These are phyloP conservation scores for Mylabris sibirica DNA, from an alignment of 2,888 invertebrate genomes.

Conservation along the genomic window DNA sequence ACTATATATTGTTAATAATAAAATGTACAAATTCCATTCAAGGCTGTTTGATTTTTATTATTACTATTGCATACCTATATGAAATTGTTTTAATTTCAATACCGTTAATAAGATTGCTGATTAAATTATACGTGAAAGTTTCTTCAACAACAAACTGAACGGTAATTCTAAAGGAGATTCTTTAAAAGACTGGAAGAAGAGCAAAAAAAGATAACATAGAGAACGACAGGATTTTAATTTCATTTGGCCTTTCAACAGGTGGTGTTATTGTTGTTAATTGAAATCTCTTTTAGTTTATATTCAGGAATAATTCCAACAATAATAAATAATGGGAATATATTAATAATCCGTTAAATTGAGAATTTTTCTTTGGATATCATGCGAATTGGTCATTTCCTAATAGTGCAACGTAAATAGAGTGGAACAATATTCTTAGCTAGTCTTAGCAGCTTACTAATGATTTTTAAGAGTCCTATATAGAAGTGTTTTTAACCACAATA, in stretches of 20 bases:
- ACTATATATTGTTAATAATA: background rate
- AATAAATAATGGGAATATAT: background rate
- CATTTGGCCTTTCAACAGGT: background rate
- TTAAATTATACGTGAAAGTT: constrained; percentile 13
- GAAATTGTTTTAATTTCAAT: background rate
- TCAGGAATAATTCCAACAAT: background rate
- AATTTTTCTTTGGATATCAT: background rate
- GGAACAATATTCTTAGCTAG: background rate
- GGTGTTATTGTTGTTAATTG: background rate
- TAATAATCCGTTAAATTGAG: background rate
- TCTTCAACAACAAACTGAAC: background rate
- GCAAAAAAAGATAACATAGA: background rate
- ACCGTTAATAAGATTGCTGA: background rate
- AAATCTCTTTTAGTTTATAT: background rate
- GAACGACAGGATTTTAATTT: background rate
- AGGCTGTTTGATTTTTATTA: constrained; percentile 27
- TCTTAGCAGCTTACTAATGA: background rate
- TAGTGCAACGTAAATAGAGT: constrained; percentile 4
- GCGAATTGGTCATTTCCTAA: constrained; percentile 2
- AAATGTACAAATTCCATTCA: constrained; percentile 29
- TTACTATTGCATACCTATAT: constrained; percentile 3
- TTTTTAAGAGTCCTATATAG: background rate
- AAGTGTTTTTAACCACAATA: constrained; percentile 1
- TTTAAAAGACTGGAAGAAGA: too few relatives aligned
- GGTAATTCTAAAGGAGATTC: too few relatives aligned